Conservation (phyloP, 2,888 invertebrate species). For the Dolichomitus sp. region DNA sequence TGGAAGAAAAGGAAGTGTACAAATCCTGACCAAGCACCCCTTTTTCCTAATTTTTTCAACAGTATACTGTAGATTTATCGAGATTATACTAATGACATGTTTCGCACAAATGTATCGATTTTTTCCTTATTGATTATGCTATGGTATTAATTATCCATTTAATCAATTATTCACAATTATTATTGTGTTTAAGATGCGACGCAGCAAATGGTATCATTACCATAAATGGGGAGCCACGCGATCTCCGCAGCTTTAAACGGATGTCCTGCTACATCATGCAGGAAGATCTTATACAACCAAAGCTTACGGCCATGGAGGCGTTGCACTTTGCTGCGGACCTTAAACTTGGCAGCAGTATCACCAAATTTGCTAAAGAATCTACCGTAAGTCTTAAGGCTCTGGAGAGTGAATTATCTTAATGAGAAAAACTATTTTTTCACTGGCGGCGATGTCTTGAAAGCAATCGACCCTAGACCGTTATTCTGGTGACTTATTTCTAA, state of each 20-base stretch:
- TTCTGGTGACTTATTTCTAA: background rate
- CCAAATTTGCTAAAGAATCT: slow-evolving; percentile 89
- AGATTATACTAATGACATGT: background rate
- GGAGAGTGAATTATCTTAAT: slow-evolving; percentile 1
- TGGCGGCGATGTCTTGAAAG: background rate
- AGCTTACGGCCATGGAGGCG: slow-evolving; percentile 95
- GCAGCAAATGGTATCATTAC: slow-evolving; percentile 92
- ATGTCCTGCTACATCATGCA: slow-evolving; percentile 99
- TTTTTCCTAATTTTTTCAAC: too few relatives aligned
- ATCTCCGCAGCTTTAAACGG: slow-evolving; percentile 93
- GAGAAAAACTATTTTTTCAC: slow-evolving; percentile 15
- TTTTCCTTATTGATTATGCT: background rate
- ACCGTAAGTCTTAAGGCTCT: slow-evolving; percentile 88
- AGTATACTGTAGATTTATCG: background rate
- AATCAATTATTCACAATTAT: background rate
- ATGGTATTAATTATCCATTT: background rate
- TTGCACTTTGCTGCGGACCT: slow-evolving; percentile 96
- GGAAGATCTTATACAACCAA: slow-evolving; percentile 94
- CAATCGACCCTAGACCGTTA: background rate
- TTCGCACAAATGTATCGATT: background rate
- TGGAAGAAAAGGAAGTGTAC: too few relatives aligned
- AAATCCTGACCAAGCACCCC: too few relatives aligned
- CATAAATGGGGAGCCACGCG: slow-evolving; percentile 93
- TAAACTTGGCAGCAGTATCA: slow-evolving; percentile 92
- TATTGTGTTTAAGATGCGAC: slow-evolving; percentile 87